Conservation (phyloP, 2,113 vertebrate genomes). For the Ophthalmolycus amberensis region DNA sequence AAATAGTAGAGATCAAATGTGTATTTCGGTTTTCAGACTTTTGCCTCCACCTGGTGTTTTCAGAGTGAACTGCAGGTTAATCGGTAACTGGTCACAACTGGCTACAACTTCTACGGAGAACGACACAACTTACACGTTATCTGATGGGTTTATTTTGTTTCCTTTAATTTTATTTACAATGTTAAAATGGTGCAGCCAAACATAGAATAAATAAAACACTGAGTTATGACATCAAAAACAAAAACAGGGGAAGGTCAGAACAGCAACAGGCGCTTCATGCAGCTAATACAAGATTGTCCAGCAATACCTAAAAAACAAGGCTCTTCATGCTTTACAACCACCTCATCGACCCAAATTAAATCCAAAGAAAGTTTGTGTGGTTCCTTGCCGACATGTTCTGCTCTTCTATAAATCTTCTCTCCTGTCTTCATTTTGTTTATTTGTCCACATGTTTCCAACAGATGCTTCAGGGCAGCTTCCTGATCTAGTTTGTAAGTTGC, state of each 20-base stretch:
- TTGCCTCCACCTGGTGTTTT: slow-evolving; percentile 37
- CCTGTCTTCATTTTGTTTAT: slow-evolving; percentile 12
- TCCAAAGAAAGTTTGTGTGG: not conserved
- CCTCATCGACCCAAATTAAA: slow-evolving; percentile 19
- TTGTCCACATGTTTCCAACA: slow-evolving; percentile 39
- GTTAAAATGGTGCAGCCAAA: slow-evolving; percentile 72
- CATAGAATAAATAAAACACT: slow-evolving; percentile 75
- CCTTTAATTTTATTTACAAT: slow-evolving; percentile 75
- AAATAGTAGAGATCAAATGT: too few relatives aligned
- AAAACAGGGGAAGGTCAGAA: slow-evolving; percentile 34
- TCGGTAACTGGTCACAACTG: too few relatives aligned
- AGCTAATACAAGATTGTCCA: slow-evolving; percentile 82
- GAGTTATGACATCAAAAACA: slow-evolving; percentile 31
- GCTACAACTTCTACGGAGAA: not conserved
- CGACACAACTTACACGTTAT: not conserved
- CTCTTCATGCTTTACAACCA: slow-evolving; percentile 63
- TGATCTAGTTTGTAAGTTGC: slow-evolving; percentile 32
- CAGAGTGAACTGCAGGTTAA: slow-evolving; percentile 38
- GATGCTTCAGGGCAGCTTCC: slow-evolving; percentile 20
- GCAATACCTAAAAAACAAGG: slow-evolving; percentile 73
- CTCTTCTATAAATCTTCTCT: slow-evolving; percentile 7
- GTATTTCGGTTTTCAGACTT: not conserved
- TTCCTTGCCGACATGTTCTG: slow-evolving; percentile 16
- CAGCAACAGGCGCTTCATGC: slow-evolving; percentile 72
- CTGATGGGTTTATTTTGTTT: slow-evolving; percentile 22